Percentiles rank a stretch among this genome's conserved stretches.
Evolutionary conservation across 2,888 invertebrate species (phyloP).

Genomic region (Erynnis tages): DNA sequence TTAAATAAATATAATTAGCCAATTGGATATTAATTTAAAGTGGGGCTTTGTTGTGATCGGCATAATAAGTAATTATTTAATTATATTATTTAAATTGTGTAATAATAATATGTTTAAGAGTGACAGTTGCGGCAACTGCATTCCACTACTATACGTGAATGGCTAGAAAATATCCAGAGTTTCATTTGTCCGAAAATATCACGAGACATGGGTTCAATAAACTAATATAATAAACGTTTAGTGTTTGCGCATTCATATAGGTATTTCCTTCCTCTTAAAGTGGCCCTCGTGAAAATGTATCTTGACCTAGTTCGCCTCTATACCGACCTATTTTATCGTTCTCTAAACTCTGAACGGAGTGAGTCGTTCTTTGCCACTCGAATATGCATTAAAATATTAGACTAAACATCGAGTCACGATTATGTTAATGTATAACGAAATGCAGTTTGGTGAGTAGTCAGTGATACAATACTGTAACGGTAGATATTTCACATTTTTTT

Average conservation of each 20-base stretch:
- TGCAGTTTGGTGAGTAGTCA: conserved; percentile 25
- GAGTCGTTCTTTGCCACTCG: conserved; percentile 28
- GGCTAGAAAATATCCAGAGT: conserved; percentile 58
- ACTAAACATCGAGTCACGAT: conserved; percentile 16
- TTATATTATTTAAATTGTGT: conserved; percentile 43
- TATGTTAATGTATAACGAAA: conserved; percentile 23
- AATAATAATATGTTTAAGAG: conserved; percentile 31
- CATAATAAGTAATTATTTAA: conserved; percentile 40
- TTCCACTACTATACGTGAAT: conserved; percentile 67
- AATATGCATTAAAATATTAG: conserved; percentile 30
- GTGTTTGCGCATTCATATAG: conserved; percentile 32
- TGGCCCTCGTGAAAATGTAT: conserved; percentile 53
- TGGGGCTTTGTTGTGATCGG: conserved; percentile 54
- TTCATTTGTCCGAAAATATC: conserved; percentile 72
- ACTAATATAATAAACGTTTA: conserved; percentile 27
- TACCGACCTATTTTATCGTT: conserved; percentile 60
- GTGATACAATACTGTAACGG: conserved; percentile 22
- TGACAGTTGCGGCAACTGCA: conserved; percentile 65
- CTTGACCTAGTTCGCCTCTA: conserved; percentile 63
- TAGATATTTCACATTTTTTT: conserved; percentile 24
- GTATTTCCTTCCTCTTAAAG: conserved; percentile 48
- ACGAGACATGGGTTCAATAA: conserved; percentile 10
- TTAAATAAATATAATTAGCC: conserved; percentile 41
- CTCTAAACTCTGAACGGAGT: conserved; percentile 44
- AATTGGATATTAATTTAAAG: conserved; percentile 44